Evolutionary conservation across 2,797 vertebrate genomes (phyloP).

Genomic region (Merluccius polli): DNA sequence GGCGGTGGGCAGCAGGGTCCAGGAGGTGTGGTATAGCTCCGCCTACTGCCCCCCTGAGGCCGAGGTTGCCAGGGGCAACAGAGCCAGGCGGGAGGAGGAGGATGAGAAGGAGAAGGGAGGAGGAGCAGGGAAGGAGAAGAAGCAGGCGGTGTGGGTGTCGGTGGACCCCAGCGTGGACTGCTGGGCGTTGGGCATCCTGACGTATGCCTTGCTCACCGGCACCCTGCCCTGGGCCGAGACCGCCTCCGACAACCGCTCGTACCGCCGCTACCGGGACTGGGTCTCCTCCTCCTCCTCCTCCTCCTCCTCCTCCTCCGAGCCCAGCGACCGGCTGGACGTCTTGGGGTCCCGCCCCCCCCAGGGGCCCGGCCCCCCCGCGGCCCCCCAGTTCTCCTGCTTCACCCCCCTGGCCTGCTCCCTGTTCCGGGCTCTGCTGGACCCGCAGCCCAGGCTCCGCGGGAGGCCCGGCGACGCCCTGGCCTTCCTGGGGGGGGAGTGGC

Average conservation of each 20-base stretch:
- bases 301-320: neutral
- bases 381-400: conserved; percentile 78
- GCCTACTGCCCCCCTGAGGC: conserved; percentile 87
- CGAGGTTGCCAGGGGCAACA: conserved; percentile 50
- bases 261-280: conserved; percentile 81
- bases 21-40: conserved; percentile 73
- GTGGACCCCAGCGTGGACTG: conserved; percentile 84
- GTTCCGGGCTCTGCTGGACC: conserved; percentile 74
- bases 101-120: conserved; percentile 27
- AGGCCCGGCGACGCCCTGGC: conserved; percentile 65
- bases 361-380: conserved; percentile 4
- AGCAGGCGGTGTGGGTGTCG: conserved; percentile 55
- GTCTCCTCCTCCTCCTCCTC: conserved; percentile 25
- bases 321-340: conserved; percentile 36
- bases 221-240: conserved; percentile 89
- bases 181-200: conserved; percentile 87
- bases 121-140: neutral
- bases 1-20: conserved; percentile 58
- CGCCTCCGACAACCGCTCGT: conserved; percentile 73
- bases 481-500: conserved; percentile 75
- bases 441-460: conserved; percentile 68
- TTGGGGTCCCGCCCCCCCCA: conserved; percentile 22
- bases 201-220: conserved; percentile 87
- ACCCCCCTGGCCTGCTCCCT: conserved; percentile 69
- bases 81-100: conserved; percentile 56